Evolutionary conservation across 2,113 vertebrate genomes (phyloP).

Genomic region (Macroglossus sobrinus): DNA sequence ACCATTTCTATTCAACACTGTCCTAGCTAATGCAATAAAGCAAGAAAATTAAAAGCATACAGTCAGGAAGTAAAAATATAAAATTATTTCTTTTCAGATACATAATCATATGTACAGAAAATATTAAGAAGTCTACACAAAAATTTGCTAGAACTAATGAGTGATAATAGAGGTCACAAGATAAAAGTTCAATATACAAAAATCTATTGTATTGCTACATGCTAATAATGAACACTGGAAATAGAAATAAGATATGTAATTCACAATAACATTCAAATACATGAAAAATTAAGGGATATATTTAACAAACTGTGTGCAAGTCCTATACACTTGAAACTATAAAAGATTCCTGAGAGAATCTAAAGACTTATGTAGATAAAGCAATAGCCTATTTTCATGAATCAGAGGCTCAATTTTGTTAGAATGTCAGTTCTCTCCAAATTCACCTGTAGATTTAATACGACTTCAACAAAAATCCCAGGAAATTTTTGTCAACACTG

Average conservation of each 20-base stretch:
- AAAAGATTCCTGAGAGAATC: background rate
- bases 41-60: background rate
- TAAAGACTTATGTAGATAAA: background rate
- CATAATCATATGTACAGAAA: background rate
- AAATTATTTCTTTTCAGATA: background rate
- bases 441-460: background rate
- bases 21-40: background rate
- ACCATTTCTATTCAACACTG: background rate
- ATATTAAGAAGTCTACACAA: background rate
- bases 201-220: background rate
- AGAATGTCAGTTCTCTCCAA: background rate
- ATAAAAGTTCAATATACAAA: background rate
- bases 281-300: background rate
- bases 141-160: background rate
- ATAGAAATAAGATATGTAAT: background rate
- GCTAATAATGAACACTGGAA: background rate
- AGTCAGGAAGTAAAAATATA: background rate
- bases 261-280: background rate
- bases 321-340: background rate
- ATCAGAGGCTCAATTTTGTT: background rate
- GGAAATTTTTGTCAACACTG: background rate
- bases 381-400: background rate
- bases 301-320: background rate
- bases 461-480: background rate
- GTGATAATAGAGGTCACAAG: background rate